Evolutionary conservation across 2,113 vertebrate species (phyloP).

Genomic region (Takifugu flavidus): DNA sequence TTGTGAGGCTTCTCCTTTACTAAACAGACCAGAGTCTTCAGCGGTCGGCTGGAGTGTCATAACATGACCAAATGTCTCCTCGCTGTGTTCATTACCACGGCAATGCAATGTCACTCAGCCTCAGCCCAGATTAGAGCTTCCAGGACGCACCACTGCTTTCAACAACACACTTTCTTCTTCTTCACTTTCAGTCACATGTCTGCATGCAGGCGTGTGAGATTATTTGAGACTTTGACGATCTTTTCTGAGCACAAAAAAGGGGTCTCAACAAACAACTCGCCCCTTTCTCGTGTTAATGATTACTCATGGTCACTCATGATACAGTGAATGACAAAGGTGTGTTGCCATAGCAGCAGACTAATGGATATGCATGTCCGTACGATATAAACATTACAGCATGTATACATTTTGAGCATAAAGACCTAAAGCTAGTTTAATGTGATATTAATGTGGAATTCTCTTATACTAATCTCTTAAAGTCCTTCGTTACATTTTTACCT

Average conservation of each 20-base stretch:
- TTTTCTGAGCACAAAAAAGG: background rate
- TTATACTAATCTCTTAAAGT: too few relatives aligned
- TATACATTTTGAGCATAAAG: too few relatives aligned
- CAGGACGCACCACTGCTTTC: background rate
- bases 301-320: too few relatives aligned
- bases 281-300: too few relatives aligned
- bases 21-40: conserved; percentile 5
- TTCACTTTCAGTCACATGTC: conserved; percentile 7
- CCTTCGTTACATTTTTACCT: too few relatives aligned
- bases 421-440: too few relatives aligned
- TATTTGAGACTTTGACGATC: background rate
- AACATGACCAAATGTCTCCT: conserved; percentile 35
- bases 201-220: conserved; percentile 8
- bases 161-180: background rate
- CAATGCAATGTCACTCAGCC: conserved; percentile 26
- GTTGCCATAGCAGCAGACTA: too few relatives aligned
- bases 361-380: too few relatives aligned
- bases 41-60: conserved; percentile 21
- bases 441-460: too few relatives aligned
- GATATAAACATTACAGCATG: too few relatives aligned
- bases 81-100: conserved; percentile 46
- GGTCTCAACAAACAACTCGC: background rate
- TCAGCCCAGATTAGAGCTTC: conserved; percentile 14
- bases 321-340: too few relatives aligned
- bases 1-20: conserved; percentile 3